Base-by-base conservation (phyloP, 2,797 vertebrate genomes). In the Novumbra hubbsi region DNA sequence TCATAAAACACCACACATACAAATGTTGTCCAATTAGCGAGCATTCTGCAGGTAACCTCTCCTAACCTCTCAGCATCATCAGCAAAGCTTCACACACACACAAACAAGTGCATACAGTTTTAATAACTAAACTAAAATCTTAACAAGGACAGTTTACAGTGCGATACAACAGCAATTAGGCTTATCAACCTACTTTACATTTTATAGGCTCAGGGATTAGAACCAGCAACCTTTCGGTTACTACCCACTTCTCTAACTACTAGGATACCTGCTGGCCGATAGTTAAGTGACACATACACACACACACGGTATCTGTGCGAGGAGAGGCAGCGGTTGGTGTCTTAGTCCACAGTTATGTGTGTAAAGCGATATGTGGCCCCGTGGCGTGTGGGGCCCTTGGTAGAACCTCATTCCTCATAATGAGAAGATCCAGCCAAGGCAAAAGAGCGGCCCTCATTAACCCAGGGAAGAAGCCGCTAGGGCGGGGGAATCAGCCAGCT, bases 391-490 rank as follows among this genome's bases (percentile, higher is more conserved):
- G 71, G 74, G 80, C 74, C 68, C 75, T 75, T 77, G 72, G 73
- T 65, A 12, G n/a, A 69, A 82, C 71, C 24, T 41, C 85, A 80
- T 68, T 79, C 68, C 68, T 34, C 88, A 78, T 91, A 91, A 93
- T 90, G 90, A 91, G 89, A 76, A 78, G 75, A 78, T 84, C 85
- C 86, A 81, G 84, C 88, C 78, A 78, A 87, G 85, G 79, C 85
- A 82, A n/a, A 80, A 87, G 82, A 83, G 74, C 76, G 87, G 76
- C 83, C 81, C 84, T 90, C 87, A 87, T 89, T 89, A 92, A 91
- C 84, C 88, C 84, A 75, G 77, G 69, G 79, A 85, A 64, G 81
- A 88, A 83, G 76, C 85, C 76, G 86, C 89, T 89, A 88, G 80
- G 70, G 80, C 77, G 66, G 77, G 68, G 81, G 76, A 86, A 85